phyloP scores from a whole-genome alignment of 53 echinoderm and acorn worm genomes.

The Echinometra lucunter region DNA sequence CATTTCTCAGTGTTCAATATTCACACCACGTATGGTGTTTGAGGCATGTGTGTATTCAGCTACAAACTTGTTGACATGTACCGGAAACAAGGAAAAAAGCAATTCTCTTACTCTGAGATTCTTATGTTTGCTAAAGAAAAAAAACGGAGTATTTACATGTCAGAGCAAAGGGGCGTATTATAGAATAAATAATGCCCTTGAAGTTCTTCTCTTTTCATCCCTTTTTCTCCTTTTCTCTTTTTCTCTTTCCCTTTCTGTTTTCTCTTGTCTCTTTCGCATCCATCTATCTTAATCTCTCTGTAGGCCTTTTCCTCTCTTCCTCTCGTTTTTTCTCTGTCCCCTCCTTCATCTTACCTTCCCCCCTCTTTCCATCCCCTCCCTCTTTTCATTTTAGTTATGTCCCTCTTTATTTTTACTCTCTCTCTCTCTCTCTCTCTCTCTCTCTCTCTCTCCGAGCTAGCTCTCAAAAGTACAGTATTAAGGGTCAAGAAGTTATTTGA shows the following conservation, averaged over 20 bases:
- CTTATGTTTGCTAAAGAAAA: slow-evolving; percentile 5
- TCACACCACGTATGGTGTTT: slow-evolving; percentile 21
- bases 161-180: slow-evolving; percentile 21
- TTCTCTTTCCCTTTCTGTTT: background rate
- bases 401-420: background rate
- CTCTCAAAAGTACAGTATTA: background rate
- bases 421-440: background rate
- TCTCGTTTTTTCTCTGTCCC: background rate
- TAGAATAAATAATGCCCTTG: slow-evolving; percentile 39
- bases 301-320: background rate
- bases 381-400: background rate
- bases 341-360: background rate
- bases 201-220: background rate
- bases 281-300: background rate
- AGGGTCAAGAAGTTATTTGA: slow-evolving; percentile 37
- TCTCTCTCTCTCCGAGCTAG: background rate
- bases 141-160: background rate
- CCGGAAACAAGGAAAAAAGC: slow-evolving; percentile 34
- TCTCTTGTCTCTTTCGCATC: background rate
- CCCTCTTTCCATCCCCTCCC: background rate
- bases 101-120: background rate
- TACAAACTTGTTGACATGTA: slow-evolving; percentile 50
- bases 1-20: background rate
- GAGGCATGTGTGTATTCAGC: slow-evolving; percentile 50
- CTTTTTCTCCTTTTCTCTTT: background rate